Evolutionary conservation across 2,797 vertebrate species (phyloP), one percentile per base, ranked within the genome.

Genomic region (Lepus oiostolus): DNA sequence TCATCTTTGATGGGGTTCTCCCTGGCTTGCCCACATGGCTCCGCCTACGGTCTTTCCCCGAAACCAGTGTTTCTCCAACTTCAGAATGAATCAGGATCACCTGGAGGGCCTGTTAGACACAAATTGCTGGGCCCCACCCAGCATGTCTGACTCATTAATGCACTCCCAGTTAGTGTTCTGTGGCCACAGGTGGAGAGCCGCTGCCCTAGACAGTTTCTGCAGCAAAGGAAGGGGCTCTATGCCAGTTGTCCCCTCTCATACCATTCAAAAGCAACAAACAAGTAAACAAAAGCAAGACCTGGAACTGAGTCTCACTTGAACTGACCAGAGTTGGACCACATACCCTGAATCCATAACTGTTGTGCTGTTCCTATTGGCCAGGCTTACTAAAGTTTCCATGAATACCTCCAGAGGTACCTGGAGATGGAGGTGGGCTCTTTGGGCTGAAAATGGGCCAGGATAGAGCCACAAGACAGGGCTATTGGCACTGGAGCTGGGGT

Each of bases 71-170:
- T 95, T 95, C 60, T 84, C 58, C 87, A 62, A 70, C 65, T 81
- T 88, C 58, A 65, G 19, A 12, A 52, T 85, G 87, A 97, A 93
- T 93, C 85, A 93, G 62, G 89, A 90, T 91, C 70, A 92, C 89
- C 50, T 79, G 63, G 60, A 96, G 74, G 35, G 19, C n/a, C 91
- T 88, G 75, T 72, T 80, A 81, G 70, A 6, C 68, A 86, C n/a
- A 88, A 62, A 79, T 32, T 47, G 38, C 84, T 87, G 58, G 38
- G 42, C 50, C 54, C 72, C 30, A 74, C 52, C 72, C 50, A 65
- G 22, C 94, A 83, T 75, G 94, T 95, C 89, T 94, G 80, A 93
- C 81, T 95, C 38, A 91, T 47, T 80, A 63, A 70, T 62, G 72
- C 47, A 91, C 94, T 94, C 72, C 72, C 85, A 79, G 79, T 19